These are phyloP conservation scores for Therioaphis trifolii DNA, from an alignment of 2,888 invertebrate species.

Conservation along the genomic window DNA sequence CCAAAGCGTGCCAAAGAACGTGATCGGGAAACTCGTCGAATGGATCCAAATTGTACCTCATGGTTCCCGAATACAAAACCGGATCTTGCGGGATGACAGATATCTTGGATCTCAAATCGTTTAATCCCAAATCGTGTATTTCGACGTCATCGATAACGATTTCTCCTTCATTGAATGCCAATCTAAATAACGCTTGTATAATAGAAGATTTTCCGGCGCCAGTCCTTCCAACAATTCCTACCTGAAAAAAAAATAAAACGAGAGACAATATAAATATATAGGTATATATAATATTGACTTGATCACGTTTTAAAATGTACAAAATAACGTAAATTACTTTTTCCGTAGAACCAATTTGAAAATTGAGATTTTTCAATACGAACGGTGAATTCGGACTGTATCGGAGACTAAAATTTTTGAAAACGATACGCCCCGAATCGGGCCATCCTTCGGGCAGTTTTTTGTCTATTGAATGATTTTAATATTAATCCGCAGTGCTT, in stretches of 20 bases:
- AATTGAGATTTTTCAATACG: slow-evolving; percentile 79
- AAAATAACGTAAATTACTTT: no score
- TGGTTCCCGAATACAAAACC: slow-evolving; percentile 85
- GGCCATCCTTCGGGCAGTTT: slow-evolving; percentile 71
- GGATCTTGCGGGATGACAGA: slow-evolving; percentile 90
- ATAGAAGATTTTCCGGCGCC: not conserved
- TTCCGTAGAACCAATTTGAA: slow-evolving; percentile 74
- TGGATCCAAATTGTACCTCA: slow-evolving; percentile 90
- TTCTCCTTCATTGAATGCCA: slow-evolving; percentile 81
- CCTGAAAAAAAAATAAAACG: not conserved
- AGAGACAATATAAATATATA: no score
- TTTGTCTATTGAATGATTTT: slow-evolving; percentile 73
- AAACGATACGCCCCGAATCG: not conserved
- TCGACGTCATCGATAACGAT: slow-evolving; percentile 85
- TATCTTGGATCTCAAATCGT: slow-evolving; percentile 79
- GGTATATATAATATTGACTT: slow-evolving; percentile 65
- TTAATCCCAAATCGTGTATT: slow-evolving; percentile 78
- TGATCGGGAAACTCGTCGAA: slow-evolving; percentile 83
- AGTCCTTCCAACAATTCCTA: no score
- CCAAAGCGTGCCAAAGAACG: slow-evolving; percentile 84
- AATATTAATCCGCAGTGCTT: no score
- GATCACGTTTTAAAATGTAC: no score
- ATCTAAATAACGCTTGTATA: slow-evolving; percentile 74
- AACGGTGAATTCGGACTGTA: slow-evolving; percentile 70
- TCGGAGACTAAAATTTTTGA: not conserved